These are phyloP conservation scores for Tetragonula clypearis DNA, from an alignment of 1,140 invertebrate genomes.

Conservation along the genomic window DNA sequence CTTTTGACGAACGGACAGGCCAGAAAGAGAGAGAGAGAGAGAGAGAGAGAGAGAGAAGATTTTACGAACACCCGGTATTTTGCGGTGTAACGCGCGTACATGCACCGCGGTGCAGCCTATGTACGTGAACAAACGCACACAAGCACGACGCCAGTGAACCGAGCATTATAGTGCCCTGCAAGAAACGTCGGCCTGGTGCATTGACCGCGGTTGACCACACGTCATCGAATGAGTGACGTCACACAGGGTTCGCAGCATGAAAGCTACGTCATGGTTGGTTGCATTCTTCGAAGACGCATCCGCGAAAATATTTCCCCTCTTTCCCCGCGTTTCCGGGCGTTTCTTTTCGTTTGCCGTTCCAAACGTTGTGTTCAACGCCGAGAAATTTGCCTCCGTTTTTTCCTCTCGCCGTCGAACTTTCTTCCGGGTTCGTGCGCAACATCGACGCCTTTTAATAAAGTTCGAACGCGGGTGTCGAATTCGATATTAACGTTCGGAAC, in stretches of 20 bases:
- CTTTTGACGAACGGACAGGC: background rate
- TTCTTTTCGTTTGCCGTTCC: background rate
- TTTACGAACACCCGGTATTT: conserved; percentile 73
- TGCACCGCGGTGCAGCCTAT: conserved; percentile 55
- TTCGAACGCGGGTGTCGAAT: background rate
- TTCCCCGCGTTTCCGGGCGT: background rate
- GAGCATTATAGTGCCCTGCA: conserved; percentile 76
- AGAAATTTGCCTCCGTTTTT: background rate
- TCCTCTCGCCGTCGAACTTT: background rate
- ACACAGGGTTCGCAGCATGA: conserved; percentile 65
- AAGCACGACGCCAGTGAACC: conserved; percentile 63
- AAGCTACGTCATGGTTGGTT: conserved; percentile 79
- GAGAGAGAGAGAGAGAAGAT: conserved; percentile 16
- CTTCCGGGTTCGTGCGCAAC: background rate
- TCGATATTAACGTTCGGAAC: background rate
- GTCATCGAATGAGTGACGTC: conserved; percentile 82
- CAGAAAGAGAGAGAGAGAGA: conserved; percentile 17
- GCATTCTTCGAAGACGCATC: conserved; percentile 66
- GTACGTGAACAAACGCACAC: conserved; percentile 61
- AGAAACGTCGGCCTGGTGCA: conserved; percentile 80
- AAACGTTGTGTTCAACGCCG: background rate
- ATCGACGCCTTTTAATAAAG: background rate
- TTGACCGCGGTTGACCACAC: conserved; percentile 82
- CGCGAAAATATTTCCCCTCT: conserved; percentile 54
- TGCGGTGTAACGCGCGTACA: conserved; percentile 64